Evolutionary conservation across 53 echinoderm and acorn worm species (phyloP), one percentile per base, ranked within the genome.

Genomic region (Astropecten irregularis): DNA sequence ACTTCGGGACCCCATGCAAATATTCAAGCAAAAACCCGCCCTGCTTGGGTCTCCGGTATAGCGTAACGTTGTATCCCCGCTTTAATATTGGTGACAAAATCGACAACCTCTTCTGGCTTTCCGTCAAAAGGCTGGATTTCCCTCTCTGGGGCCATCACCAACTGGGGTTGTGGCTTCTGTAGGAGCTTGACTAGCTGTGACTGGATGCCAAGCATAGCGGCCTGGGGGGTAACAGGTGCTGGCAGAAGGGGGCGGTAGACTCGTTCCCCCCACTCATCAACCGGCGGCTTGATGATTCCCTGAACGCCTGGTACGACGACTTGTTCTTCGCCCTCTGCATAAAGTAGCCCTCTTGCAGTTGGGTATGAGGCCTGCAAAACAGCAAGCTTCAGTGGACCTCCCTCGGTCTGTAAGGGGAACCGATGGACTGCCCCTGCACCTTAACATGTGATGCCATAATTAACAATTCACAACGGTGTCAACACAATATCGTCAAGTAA

Each of bases 141-240:
- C 2, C 64, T 13, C 10, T 81, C 65, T 1, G 81, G 81, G 15
- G 81, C 64, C 65, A 81, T 61, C 11, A 81, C 81, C 9, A 81
- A 9, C 49, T 81, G 60, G 11, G 62, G 21, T 6, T 25, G 2
- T 7, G 44, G 14, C 0, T 22, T 11, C 7, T 7, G 26, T 11
- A 11, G 10, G 16, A 13, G 6, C 9, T 19, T 44, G n/a, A n/a
- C n/a, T n/a, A n/a, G n/a, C n/a, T n/a, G n/a, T n/a, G n/a, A n/a
- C n/a, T n/a, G n/a, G n/a, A n/a, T n/a, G n/a, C n/a, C n/a, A n/a
- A n/a, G n/a, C n/a, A n/a, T n/a, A n/a, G n/a, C n/a, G n/a, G n/a
- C n/a, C n/a, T n/a, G n/a, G n/a, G 28, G 9, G 6, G 38, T 9
- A 27, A 8, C 60, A 4, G 10, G 19, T 26, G 35, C 77, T 2